phyloP scores from a whole-genome alignment of 1,140 invertebrate genomes.

The Cephus cinctus region DNA sequence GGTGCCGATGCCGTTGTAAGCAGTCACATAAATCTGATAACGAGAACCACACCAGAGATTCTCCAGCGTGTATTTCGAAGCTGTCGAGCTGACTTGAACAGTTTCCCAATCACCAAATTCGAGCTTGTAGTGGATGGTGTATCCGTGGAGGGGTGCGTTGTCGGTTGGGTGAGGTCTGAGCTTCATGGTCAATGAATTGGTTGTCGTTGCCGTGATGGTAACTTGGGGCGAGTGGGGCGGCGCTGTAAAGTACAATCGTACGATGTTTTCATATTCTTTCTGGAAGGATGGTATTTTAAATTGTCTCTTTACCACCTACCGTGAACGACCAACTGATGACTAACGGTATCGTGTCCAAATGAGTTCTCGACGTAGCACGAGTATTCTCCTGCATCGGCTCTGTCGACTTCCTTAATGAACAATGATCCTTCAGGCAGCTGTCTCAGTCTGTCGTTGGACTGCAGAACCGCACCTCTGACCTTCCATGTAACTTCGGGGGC shows the following conservation, averaged over 20 bases:
- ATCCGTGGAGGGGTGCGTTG: constrained; percentile 76
- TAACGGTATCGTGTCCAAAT: constrained; percentile 88
- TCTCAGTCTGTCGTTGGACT: constrained; percentile 74
- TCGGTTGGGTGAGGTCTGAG: constrained; percentile 74
- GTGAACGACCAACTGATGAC: constrained; percentile 83
- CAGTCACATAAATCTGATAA: constrained; percentile 89
- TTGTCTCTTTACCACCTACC: constrained; percentile 61
- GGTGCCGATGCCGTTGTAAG: constrained; percentile 87
- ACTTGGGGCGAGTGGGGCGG: constrained; percentile 83
- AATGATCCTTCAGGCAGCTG: constrained; percentile 87
- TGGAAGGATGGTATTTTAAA: not conserved
- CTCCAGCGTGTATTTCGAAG: constrained; percentile 82
- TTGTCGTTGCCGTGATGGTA: constrained; percentile 77
- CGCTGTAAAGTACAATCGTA: constrained; percentile 55
- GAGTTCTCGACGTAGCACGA: constrained; percentile 90
- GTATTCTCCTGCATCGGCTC: constrained; percentile 88
- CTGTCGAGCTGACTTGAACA: constrained; percentile 71
- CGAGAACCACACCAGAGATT: constrained; percentile 86
- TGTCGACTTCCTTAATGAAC: constrained; percentile 83
- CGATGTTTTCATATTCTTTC: not conserved
- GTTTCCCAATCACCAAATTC: constrained; percentile 93
- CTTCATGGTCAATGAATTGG: constrained; percentile 78
- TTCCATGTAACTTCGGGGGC: constrained; percentile 88
- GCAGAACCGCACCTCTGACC: constrained; percentile 65
- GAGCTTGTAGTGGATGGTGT: constrained; percentile 89